Evolutionary conservation across 2,113 vertebrate genomes (phyloP).

Genomic region (Antennarius striatus): DNA sequence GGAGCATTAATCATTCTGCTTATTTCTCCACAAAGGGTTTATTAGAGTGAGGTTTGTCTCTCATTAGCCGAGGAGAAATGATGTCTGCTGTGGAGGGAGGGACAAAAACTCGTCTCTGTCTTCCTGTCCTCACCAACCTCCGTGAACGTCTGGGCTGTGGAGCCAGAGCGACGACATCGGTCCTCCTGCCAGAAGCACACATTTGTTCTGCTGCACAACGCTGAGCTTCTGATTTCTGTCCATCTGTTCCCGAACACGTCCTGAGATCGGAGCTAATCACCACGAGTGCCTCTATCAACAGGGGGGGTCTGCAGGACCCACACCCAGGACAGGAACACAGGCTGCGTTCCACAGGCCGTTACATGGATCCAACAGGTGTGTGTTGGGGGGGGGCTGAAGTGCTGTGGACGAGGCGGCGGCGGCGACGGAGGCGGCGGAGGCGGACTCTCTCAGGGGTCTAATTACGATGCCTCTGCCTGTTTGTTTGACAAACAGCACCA

Average conservation of each 20-base stretch:
- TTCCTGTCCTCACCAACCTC: constrained; percentile 49
- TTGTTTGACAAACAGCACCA: constrained; percentile 43
- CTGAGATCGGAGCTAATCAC: constrained; percentile 64
- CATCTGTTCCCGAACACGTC: constrained; percentile 68
- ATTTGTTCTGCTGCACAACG: constrained; percentile 71
- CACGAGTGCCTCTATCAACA: constrained; percentile 42
- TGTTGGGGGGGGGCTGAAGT: constrained; percentile 3
- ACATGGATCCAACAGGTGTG: constrained; percentile 22
- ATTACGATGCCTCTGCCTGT: constrained; percentile 30
- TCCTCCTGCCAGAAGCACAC: constrained; percentile 63
- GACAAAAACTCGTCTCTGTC: neutral
- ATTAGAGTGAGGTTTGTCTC: constrained; percentile 18
- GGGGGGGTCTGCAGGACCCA: constrained; percentile 38
- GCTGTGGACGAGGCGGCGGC: neutral
- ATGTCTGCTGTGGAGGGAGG: constrained; percentile 27
- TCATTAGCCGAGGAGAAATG: constrained; percentile 55
- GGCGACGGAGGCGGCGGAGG: neutral
- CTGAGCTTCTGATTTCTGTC: constrained; percentile 71
- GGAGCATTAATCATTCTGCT: constrained; percentile 59
- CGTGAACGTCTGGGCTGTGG: constrained; percentile 46
- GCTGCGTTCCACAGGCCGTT: constrained; percentile 7
- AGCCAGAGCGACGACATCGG: constrained; percentile 60
- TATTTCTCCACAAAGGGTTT: constrained; percentile 61
- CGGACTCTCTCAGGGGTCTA: constrained; percentile 19
- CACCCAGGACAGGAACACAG: constrained; percentile 14